Base-by-base conservation (phyloP, 2,113 vertebrate genomes). In the Uropsilus gracilis region DNA sequence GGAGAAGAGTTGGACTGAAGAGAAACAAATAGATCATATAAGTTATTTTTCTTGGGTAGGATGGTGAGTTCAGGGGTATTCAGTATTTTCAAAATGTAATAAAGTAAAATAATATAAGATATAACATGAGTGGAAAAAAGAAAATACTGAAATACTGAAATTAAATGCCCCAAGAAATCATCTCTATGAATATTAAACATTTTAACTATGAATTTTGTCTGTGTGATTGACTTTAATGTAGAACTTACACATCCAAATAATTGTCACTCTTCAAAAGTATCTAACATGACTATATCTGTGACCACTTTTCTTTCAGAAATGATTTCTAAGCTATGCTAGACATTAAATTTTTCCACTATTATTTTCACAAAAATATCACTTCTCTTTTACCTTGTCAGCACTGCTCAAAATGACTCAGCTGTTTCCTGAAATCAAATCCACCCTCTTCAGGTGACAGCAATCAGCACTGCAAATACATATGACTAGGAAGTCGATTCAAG, bases 71-170 rank as follows among this genome's bases (percentile, higher is more conserved):
- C 24, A 46, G 59, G 10, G 53, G 3, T 30, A 76, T 55, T 89
- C 48, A 46, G 28, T 93, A 85, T 73, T 89, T 93, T 32, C 6
- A 50, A 77, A 89, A 80, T 86, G 14, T 64, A 93, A 80, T 63
- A 55, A 66, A 76, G 37, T 46, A 46, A 92, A 92, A 55, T 68
- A 86, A 63, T 53, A 32, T 4, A 81, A 34, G 34, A 32, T n/a
- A 86, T 73, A 44, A 30, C 8, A 68, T 28, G 30, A 69, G 24
- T 9, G 17, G 61, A 55, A 22, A 26, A 30, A 37, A 68, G 81
- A 13, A 66, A 42, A 30, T 6, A 42, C 26, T 72, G 55, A 71
- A 68, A 69, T 64, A 69, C 39, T 82, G 28, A 93, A 76, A 93
- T 66, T 90, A 82, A 90, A 82, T 42, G 53, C 14, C 3, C 30